Percentiles rank a stretch among this genome's conserved stretches.
Conservation (phyloP, 2,888 invertebrate species). For the Microctonus brassicae region DNA sequence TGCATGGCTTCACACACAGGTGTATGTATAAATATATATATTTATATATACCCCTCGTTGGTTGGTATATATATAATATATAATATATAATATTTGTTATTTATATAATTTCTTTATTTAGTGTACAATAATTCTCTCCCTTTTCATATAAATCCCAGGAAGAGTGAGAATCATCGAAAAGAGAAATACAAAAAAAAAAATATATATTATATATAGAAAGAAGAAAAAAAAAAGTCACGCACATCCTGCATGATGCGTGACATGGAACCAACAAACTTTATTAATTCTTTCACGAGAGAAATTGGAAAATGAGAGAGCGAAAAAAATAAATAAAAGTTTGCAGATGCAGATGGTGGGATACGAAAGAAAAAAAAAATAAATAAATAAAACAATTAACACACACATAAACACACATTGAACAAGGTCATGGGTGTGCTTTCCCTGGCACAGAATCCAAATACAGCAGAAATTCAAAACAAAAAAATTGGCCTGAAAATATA, state of each 20-base stretch:
- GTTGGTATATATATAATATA: too few relatives aligned
- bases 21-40: slow-evolving; percentile 3
- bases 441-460: slow-evolving; percentile 21
- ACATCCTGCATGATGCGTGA: slow-evolving; percentile 44
- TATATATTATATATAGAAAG: too few relatives aligned
- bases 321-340: slow-evolving; percentile 35
- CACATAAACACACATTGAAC: slow-evolving; percentile 2
- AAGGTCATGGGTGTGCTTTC: slow-evolving; percentile 33
- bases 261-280: slow-evolving; percentile 4
- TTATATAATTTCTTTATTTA: slow-evolving; percentile 21
- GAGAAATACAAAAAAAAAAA: background rate
- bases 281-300: background rate
- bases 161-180: background rate
- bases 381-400: slow-evolving; percentile 3
- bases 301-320: slow-evolving; percentile 13
- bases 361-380: background rate
- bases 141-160: slow-evolving; percentile 2
- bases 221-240: slow-evolving; percentile 38
- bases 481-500: slow-evolving; percentile 1
- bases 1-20: too few relatives aligned
- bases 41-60: too few relatives aligned
- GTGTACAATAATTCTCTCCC: background rate
- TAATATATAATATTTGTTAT: too few relatives aligned
- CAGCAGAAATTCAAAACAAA: background rate
- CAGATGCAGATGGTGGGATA: slow-evolving; percentile 29